These are phyloP conservation scores for Styela plicata DNA, from an alignment of 23 tunicate species.

Conservation along the genomic window DNA sequence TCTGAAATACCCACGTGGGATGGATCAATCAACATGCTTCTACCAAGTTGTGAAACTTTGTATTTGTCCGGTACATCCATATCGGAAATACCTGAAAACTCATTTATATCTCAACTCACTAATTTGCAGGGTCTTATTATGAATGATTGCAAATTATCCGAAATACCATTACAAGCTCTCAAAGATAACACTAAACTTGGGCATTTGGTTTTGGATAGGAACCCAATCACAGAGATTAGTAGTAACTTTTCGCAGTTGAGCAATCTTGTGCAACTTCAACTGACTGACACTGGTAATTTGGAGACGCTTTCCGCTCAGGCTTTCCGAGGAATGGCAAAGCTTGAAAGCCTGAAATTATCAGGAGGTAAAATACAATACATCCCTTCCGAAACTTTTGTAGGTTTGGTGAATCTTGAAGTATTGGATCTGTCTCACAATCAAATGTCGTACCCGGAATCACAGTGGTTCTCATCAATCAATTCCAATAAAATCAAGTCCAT, in stretches of 20 bases:
- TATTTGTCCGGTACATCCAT: conserved; percentile 3
- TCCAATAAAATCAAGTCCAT: conserved; percentile 5
- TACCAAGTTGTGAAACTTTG: conserved; percentile 11
- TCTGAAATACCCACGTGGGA: not conserved
- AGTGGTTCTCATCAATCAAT: conserved; percentile 14
- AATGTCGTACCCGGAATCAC: not conserved
- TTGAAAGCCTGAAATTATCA: not conserved
- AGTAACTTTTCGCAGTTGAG: not conserved
- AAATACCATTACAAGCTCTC: not conserved
- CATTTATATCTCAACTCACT: not conserved
- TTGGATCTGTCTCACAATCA: conserved; percentile 6
- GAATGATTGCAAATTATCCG: not conserved
- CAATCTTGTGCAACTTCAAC: not conserved
- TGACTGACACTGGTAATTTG: not conserved
- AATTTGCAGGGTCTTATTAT: not conserved
- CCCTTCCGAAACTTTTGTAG: not conserved
- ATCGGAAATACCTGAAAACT: not conserved
- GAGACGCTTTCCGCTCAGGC: not conserved
- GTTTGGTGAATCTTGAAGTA: conserved; percentile 18
- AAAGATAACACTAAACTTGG: not conserved
- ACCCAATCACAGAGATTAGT: not conserved
- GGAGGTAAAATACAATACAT: not conserved
- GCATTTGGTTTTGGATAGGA: conserved; percentile 4
- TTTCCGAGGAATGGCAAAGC: not conserved
- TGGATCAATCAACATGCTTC: not conserved